Conservation (phyloP, 2,797 vertebrate species). For the Brotula barbata region DNA sequence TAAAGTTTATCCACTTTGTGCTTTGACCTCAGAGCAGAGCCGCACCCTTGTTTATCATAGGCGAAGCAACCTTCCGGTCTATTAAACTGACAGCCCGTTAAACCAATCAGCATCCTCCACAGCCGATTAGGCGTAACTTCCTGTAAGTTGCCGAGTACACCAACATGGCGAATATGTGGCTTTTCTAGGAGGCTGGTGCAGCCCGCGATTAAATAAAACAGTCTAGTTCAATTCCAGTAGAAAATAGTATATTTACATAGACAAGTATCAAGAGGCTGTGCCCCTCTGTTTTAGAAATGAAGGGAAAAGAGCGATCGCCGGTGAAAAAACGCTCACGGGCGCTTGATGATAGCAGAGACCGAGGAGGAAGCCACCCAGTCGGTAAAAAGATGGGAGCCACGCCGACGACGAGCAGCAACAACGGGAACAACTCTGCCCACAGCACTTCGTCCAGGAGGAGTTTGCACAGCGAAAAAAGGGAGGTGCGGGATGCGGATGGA, state of each 20-base stretch:
- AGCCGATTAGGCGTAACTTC: slow-evolving; percentile 48
- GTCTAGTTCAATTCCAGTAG: slow-evolving; percentile 1
- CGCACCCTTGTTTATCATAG: slow-evolving; percentile 54
- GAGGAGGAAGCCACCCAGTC: slow-evolving; percentile 86
- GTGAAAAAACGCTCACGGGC: slow-evolving; percentile 91
- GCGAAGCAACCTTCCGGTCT: background rate
- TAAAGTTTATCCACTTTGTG: background rate
- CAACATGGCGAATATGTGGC: slow-evolving; percentile 66
- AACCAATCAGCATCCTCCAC: slow-evolving; percentile 53
- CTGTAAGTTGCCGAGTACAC: slow-evolving; percentile 44
- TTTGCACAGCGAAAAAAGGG: slow-evolving; percentile 80
- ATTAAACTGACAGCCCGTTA: slow-evolving; percentile 3
- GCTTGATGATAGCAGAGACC: slow-evolving; percentile 85
- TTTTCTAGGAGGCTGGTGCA: slow-evolving; percentile 34
- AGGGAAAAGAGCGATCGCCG: slow-evolving; percentile 93
- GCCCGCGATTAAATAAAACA: slow-evolving; percentile 28
- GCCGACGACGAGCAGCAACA: slow-evolving; percentile 71
- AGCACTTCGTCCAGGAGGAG: slow-evolving; percentile 68
- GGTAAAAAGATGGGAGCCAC: slow-evolving; percentile 77
- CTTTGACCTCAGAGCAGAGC: slow-evolving; percentile 41
- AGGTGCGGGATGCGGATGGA: slow-evolving; percentile 68
- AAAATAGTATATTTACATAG: no score
- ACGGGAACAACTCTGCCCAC: slow-evolving; percentile 71
- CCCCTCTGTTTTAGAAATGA: slow-evolving; percentile 77
- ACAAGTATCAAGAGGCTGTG: background rate